These are phyloP conservation scores for Leptarthrus brevirostris DNA, from an alignment of 2,888 invertebrate genomes.

Conservation along the genomic window DNA sequence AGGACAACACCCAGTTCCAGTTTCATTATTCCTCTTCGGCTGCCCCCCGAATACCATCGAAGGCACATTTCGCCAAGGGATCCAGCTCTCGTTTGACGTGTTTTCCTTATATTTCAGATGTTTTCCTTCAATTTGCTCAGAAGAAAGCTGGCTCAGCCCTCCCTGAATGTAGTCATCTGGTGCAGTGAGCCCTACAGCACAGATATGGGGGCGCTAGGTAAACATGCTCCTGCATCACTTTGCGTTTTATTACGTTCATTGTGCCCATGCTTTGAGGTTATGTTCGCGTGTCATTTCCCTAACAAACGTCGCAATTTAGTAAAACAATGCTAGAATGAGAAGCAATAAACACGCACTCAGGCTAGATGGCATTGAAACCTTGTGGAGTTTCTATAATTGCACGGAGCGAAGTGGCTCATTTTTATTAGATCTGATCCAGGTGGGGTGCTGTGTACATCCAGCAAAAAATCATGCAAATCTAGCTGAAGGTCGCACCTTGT, in stretches of 20 bases:
- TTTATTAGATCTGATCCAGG: not conserved
- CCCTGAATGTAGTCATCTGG: conserved; percentile 3
- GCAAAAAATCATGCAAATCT: too few relatives aligned
- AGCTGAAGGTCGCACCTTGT: too few relatives aligned
- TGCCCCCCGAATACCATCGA: too few relatives aligned
- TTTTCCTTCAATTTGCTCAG: conserved; percentile 30
- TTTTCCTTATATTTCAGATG: conserved; percentile 35
- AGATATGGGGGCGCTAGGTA: not conserved
- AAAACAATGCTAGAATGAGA: conserved; percentile 12
- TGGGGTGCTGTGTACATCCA: not conserved
- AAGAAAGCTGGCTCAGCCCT: conserved; percentile 27
- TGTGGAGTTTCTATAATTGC: not conserved
- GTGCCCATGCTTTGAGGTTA: conserved; percentile 33
- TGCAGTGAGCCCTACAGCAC: not conserved
- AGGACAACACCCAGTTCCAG: conserved; percentile 33
- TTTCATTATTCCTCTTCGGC: not conserved
- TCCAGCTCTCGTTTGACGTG: not conserved
- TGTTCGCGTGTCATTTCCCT: not conserved
- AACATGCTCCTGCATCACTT: conserved; percentile 39
- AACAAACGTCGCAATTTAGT: conserved; percentile 24
- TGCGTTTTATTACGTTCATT: conserved; percentile 41
- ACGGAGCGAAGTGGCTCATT: conserved; percentile 3
- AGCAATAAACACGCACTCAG: conserved; percentile 19
- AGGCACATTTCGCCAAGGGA: too few relatives aligned
- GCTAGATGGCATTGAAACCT: conserved; percentile 23